A percentile compares a stretch with the other conserved stretches of the same genome.
These are phyloP conservation scores for Meandrina meandrites DNA, from an alignment of 92 coral and sea anemone species.

Conservation along the genomic window DNA sequence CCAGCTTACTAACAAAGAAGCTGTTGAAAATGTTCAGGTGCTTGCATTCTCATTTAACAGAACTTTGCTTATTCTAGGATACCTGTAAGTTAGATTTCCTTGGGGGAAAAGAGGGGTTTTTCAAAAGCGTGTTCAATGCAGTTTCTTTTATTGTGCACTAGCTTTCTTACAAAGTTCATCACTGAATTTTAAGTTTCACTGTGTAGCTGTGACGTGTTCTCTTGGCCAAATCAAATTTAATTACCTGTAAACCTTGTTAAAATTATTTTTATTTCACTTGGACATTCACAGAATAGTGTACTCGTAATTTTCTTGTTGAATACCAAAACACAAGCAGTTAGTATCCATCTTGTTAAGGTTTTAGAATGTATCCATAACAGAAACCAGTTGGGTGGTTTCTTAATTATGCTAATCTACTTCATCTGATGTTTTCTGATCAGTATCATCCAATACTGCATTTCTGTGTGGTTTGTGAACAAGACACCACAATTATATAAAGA, in stretches of 20 bases:
- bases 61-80: background rate
- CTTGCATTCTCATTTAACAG: background rate
- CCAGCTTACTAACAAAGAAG: background rate
- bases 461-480: conserved; percentile 10
- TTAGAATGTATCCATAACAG: background rate
- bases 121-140: background rate
- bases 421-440: background rate
- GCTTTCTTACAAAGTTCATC: too few relatives aligned
- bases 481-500: background rate
- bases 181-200: background rate
- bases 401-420: background rate
- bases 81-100: too few relatives aligned
- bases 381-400: conserved; percentile 19
- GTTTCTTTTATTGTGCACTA: too few relatives aligned
- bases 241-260: background rate
- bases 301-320: background rate
- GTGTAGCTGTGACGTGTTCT: background rate
- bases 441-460: background rate
- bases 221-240: background rate
- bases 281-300: background rate
- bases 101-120: too few relatives aligned
- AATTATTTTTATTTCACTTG: background rate
- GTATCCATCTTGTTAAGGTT: background rate
- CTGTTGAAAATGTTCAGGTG: background rate
- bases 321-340: background rate